Evolutionary conservation across 1,140 invertebrate genomes (phyloP), one percentile per base, ranked within the genome.

Genomic region (Calliopsis andreniformis): DNA sequence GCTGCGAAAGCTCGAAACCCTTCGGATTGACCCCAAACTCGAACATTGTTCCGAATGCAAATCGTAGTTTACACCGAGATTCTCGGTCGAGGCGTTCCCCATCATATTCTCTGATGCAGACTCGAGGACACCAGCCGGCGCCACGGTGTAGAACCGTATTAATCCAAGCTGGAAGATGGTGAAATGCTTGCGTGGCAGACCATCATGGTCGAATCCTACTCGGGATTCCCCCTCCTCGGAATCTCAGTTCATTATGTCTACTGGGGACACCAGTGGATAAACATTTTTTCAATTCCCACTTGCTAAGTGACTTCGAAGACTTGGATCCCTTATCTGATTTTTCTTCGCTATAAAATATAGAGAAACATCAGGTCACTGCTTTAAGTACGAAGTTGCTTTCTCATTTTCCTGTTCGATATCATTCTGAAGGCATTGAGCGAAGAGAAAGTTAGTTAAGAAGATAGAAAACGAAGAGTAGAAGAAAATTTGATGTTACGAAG

Each of bases 31-130:
- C 58, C 68, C n/a, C 63, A 32, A 42, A 63, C 68, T 69, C 70
- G 75, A 73, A 78, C 80, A 82, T 63, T 47, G 53, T 56, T 77
- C 58, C 63, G 45, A 82, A 83, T 83, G 81, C 81, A 83, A 83
- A 83, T 83, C 76, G 58, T 25, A 64, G 75, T 81, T 82, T 82
- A 78, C 75, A 82, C 69, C 68, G 42, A 42, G 61, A 47, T 59
- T 42, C 56, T 43, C 53, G 66, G 20, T 62, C 56, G 64, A 73
- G 68, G 73, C 64, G 79, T 63, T 55, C 53, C 35, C 28, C 49
- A 81, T 82, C 79, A 56, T 49, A 18, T 56, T 58, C 49, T 28
- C 55, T 35, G 72, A 71, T 71, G 78, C 72, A 62, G 55, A n/a
- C 25, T 81, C 67, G 62, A 81, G 79, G 43, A 72, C 32, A 35